Percentiles rank a stretch among this genome's conserved stretches.
phyloP scores from a whole-genome alignment of 2,888 invertebrate genomes.

The Apeira syringaria region DNA sequence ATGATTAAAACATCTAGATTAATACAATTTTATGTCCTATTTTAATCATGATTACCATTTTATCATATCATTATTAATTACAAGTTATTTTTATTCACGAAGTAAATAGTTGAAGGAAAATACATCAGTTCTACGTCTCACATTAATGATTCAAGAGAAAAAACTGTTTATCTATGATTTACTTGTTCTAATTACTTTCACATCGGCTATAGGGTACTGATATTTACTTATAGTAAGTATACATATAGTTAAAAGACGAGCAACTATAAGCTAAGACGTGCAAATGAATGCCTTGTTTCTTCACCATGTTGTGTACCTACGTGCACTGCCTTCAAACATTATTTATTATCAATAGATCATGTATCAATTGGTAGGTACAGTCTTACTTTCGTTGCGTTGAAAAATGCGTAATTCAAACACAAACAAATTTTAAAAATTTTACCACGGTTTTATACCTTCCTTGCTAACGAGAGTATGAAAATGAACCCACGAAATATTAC shows the following conservation, averaged over 20 bases:
- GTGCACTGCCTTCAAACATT: background rate
- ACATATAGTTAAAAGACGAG: conserved; percentile 1
- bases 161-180: conserved; percentile 1
- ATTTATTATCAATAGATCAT: background rate
- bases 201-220: background rate
- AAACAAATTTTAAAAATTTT: too few relatives aligned
- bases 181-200: background rate
- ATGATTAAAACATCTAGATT: background rate
- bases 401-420: too few relatives aligned
- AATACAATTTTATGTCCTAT: background rate
- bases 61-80: background rate
- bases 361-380: conserved; percentile 2
- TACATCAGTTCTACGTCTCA: conserved; percentile 9
- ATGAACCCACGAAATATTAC: too few relatives aligned
- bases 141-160: conserved; percentile 1
- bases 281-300: conserved; percentile 31
- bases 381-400: too few relatives aligned
- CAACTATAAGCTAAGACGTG: conserved; percentile 15
- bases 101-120: background rate
- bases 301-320: conserved; percentile 6
- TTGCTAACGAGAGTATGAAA: too few relatives aligned
- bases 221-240: too few relatives aligned
- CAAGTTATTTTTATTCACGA: too few relatives aligned
- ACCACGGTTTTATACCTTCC: too few relatives aligned
- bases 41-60: background rate